Conservation (phyloP, 2,888 invertebrate genomes). For the Melipona bicolor region DNA sequence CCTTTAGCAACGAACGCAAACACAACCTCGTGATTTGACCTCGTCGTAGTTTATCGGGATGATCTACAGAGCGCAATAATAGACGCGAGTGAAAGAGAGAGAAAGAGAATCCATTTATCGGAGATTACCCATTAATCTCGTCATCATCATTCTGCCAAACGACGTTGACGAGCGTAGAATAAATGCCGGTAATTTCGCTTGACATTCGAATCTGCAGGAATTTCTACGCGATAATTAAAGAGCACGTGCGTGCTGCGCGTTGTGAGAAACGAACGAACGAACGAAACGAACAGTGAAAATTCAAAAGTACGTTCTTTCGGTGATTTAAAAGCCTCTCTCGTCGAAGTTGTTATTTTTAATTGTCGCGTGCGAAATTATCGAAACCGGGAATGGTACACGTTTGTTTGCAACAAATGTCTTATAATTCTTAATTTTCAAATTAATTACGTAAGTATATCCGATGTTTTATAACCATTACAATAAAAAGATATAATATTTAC, state of each 20-base stretch:
- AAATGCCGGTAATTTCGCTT: background rate
- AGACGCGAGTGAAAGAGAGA: no score
- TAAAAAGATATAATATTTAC: no score
- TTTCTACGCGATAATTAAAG: slow-evolving; percentile 2
- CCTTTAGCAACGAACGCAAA: background rate
- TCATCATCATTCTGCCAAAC: slow-evolving; percentile 2
- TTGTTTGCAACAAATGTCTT: no score
- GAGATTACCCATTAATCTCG: background rate
- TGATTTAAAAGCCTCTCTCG: no score
- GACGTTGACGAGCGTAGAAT: background rate
- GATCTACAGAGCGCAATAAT: background rate
- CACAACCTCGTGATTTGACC: background rate
- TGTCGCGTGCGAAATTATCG: no score
- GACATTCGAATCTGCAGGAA: background rate
- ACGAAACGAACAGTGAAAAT: background rate
- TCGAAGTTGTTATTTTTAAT: no score
- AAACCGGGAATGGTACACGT: no score
- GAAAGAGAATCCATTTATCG: slow-evolving; percentile 5
- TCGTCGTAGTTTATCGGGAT: background rate
- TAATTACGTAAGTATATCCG: no score
- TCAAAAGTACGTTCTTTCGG: no score
- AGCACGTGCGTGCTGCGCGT: background rate
- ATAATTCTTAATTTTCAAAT: no score
- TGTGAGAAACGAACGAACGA: background rate
- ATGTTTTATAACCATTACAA: no score